These are phyloP conservation scores for Rallus crepitans DNA, from an alignment of 2,797 vertebrate species.

Conservation along the genomic window DNA sequence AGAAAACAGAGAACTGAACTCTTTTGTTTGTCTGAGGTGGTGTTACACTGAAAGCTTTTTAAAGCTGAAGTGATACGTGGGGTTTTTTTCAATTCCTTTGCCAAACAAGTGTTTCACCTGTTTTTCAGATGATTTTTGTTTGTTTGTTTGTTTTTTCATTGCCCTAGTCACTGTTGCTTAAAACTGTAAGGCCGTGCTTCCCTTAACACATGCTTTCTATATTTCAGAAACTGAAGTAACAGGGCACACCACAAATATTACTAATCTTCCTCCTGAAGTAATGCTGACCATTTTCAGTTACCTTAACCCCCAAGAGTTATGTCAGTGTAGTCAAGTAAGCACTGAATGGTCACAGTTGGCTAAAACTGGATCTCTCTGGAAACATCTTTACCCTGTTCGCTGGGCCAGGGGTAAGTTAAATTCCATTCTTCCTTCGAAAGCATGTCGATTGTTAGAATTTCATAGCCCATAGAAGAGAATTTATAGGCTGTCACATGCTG, in stretches of 20 bases:
- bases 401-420: constrained; percentile 92
- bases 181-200: not conserved
- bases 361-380: constrained; percentile 94
- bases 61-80: not conserved
- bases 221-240: constrained; percentile 84
- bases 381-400: constrained; percentile 93
- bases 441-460: not conserved
- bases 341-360: constrained; percentile 89
- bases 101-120: not conserved
- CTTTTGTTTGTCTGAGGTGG: not conserved
- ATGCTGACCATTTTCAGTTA: constrained; percentile 92
- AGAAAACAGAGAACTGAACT: not conserved
- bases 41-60: not conserved
- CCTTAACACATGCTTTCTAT: constrained; percentile 45
- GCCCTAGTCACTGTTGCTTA: not conserved
- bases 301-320: constrained; percentile 91
- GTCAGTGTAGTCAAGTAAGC: constrained; percentile 94
- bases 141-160: not conserved
- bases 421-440: not conserved
- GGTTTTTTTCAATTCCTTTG: not conserved
- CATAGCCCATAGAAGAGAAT: not conserved
- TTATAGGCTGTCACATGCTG: not conserved
- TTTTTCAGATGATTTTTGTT: not conserved
- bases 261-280: constrained; percentile 92
- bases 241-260: constrained; percentile 82